Percentiles rank a stretch among this genome's conserved stretches.
phyloP scores from a whole-genome alignment of 2,888 invertebrate genomes.

The Melanostoma scalare region DNA sequence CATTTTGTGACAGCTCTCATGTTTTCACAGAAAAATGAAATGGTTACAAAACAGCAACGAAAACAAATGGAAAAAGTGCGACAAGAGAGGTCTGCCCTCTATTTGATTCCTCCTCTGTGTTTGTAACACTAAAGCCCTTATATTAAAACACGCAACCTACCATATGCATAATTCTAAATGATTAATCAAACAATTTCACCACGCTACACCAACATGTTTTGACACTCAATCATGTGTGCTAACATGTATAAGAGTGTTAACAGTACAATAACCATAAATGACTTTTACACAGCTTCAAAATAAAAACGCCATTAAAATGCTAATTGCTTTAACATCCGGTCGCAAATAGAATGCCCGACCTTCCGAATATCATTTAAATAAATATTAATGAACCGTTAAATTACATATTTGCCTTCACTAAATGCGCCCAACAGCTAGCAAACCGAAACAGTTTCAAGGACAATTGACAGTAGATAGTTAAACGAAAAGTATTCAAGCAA shows the following conservation, averaged over 20 bases:
- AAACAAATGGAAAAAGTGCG: too few species aligned
- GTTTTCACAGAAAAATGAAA: too few species aligned
- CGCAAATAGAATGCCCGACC: slow-evolving; percentile 38
- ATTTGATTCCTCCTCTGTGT: too few species aligned
- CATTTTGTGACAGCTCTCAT: too few species aligned
- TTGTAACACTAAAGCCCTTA: too few species aligned
- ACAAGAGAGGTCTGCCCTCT: too few species aligned
- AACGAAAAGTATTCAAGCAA: slow-evolving; percentile 17
- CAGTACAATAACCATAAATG: slow-evolving; percentile 62
- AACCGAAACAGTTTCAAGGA: slow-evolving; percentile 29
- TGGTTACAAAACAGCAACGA: too few species aligned
- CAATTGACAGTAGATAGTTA: slow-evolving; percentile 20
- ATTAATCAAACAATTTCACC: too few species aligned
- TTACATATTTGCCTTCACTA: slow-evolving; percentile 44
- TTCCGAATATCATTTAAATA: slow-evolving; percentile 49
- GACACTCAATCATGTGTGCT: too few species aligned
- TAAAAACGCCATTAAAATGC: slow-evolving; percentile 60
- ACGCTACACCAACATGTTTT: too few species aligned
- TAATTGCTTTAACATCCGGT: slow-evolving; percentile 62
- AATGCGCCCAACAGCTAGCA: slow-evolving; percentile 11
- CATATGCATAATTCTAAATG: too few species aligned
- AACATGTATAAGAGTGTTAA: slow-evolving; percentile 27
- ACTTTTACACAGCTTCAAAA: slow-evolving; percentile 38
- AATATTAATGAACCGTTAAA: slow-evolving; percentile 68
- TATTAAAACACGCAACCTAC: too few species aligned